Evolutionary conservation across 2,797 vertebrate species (phyloP).

Genomic region (Coccyzus lansbergi): DNA sequence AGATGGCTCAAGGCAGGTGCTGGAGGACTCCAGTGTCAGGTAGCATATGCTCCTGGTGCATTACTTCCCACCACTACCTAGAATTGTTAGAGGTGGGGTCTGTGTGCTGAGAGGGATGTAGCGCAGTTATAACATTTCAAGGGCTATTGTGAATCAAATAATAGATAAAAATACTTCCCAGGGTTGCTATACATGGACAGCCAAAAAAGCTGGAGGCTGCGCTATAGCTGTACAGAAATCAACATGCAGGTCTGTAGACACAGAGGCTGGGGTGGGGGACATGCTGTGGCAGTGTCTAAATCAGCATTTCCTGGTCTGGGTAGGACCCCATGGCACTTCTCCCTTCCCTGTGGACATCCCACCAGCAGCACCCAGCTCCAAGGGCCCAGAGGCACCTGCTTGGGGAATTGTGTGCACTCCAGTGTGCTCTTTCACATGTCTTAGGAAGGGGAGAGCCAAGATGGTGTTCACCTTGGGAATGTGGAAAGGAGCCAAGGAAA

Average conservation of each 20-base stretch:
- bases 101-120: neutral
- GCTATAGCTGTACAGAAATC: neutral
- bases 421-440: neutral
- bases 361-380: neutral
- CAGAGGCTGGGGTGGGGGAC: neutral
- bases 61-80: neutral
- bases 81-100: too few species aligned
- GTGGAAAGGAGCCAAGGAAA: neutral
- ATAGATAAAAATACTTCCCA: neutral
- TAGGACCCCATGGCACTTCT: neutral
- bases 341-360: neutral
- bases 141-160: neutral
- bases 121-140: neutral
- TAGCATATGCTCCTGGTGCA: neutral
- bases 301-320: neutral
- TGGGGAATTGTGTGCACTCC: fast-evolving
- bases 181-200: neutral
- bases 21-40: neutral
- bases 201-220: neutral
- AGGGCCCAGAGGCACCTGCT: fast-evolving
- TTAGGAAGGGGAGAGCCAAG: neutral
- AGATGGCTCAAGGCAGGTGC: neutral
- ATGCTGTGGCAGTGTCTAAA: neutral
- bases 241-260: fast-evolving
- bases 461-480: neutral